These are phyloP conservation scores for Plectropomus leopardus DNA, from an alignment of 2,113 vertebrate species.

Conservation along the genomic window DNA sequence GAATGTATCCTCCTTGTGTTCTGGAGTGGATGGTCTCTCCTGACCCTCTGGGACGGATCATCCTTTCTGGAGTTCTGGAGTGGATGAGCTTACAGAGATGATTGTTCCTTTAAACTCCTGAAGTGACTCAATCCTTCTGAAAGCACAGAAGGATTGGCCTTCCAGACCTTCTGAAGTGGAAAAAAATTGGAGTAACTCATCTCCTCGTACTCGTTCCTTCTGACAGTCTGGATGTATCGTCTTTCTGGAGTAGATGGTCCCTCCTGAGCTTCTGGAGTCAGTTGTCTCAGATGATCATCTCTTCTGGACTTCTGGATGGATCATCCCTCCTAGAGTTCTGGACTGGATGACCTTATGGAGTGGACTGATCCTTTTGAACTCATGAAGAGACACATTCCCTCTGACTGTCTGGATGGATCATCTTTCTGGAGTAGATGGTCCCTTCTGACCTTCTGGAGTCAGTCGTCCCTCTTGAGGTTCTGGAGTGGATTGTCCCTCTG, in stretches of 20 bases:
- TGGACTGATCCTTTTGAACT: too few relatives aligned
- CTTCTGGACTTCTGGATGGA: constrained; percentile 43
- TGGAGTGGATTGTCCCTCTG: constrained; percentile 55
- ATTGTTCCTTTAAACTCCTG: background rate
- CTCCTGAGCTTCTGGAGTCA: background rate
- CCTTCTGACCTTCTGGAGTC: background rate
- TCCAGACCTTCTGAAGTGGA: background rate
- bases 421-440: background rate
- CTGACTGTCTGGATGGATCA: constrained; percentile 40
- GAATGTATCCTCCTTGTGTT: background rate
- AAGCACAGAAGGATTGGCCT: constrained; percentile 4
- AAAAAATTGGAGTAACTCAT: too few relatives aligned
- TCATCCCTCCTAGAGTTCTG: too few relatives aligned
- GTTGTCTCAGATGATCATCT: too few relatives aligned
- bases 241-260: too few relatives aligned
- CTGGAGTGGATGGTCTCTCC: background rate
- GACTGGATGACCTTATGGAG: too few relatives aligned
- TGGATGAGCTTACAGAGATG: background rate
- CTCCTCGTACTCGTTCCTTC: too few relatives aligned
- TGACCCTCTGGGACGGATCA: background rate
- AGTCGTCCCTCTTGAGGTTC: constrained; percentile 35
- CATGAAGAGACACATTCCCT: too few relatives aligned
- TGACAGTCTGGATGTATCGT: too few relatives aligned
- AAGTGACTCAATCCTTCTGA: constrained; percentile 36
- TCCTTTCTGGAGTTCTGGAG: background rate